A percentile compares a stretch with the other conserved stretches of the same genome.
Evolutionary conservation across 2,888 invertebrate species (phyloP).

Genomic region (Lingula anatina): DNA sequence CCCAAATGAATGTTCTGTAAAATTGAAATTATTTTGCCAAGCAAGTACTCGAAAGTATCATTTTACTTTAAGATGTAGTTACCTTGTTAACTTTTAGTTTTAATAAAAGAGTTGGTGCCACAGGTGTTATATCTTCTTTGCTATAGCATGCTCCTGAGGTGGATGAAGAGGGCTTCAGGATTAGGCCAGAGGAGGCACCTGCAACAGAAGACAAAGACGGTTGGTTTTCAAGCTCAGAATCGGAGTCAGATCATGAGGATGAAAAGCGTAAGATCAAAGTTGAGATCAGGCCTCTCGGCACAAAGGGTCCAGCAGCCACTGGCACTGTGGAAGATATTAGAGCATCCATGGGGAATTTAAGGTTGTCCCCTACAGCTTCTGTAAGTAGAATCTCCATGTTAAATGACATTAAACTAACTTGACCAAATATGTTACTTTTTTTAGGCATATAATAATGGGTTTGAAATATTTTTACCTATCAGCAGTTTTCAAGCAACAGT

Average conservation of each 20-base stretch:
- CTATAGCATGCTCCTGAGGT: slow-evolving; percentile 55
- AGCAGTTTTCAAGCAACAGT: too few relatives aligned
- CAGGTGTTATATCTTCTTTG: too few relatives aligned
- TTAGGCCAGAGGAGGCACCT: slow-evolving; percentile 66
- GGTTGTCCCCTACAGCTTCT: slow-evolving; percentile 55
- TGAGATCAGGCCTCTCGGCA: slow-evolving; percentile 86
- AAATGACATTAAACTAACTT: too few relatives aligned
- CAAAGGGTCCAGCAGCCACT: slow-evolving; percentile 78
- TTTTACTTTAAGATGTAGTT: too few relatives aligned
- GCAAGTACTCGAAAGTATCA: too few relatives aligned
- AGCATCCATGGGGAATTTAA: slow-evolving; percentile 86
- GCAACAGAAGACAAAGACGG: slow-evolving; percentile 68
- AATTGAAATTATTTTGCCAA: too few relatives aligned
- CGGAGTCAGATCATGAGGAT: slow-evolving; percentile 62
- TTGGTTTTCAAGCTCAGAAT: slow-evolving; percentile 84
- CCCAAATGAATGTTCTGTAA: too few relatives aligned
- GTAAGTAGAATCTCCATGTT: slow-evolving; percentile 51
- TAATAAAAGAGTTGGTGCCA: not conserved
- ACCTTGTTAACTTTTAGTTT: not conserved
- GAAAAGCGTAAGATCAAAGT: slow-evolving; percentile 85
- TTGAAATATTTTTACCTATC: too few relatives aligned
- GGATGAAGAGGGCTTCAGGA: slow-evolving; percentile 89
- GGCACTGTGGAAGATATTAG: slow-evolving; percentile 93
- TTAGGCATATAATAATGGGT: too few relatives aligned
- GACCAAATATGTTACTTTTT: too few relatives aligned